Base-by-base conservation (phyloP, 92 coral and sea anemone species). In the Siderastrea siderea region DNA sequence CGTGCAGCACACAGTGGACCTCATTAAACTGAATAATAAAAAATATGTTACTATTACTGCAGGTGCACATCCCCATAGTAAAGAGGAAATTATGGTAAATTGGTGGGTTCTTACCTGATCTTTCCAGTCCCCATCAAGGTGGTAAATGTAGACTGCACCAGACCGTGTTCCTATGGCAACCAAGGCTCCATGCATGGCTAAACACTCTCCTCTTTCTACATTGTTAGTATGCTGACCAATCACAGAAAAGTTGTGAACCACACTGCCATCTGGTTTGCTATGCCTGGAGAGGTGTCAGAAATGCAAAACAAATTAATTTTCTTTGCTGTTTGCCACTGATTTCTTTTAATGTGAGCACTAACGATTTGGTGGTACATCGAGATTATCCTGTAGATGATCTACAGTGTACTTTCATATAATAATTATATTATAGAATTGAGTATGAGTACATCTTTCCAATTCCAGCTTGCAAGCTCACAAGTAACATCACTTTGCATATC, bases 141-240 rank as follows among this genome's bases (percentile, higher is more conserved):
- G 95, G 85, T 90, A 97, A 59, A 97, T 65, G 79, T 80, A 88
- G 61, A 97, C 95, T 53, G 91, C 47, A 10, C 99, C 99, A 43
- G 91, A 84, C 46, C 82, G 83, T 77, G 94, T 91, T 86, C 95
- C 99, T 87, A 95, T 90, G 74, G 99, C 97, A 89, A 94, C 95
- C 84, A 97, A 78, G 52, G 91, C 74, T 54, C 98, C 99, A 78
- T 87, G 77, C 68, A 94, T 80, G 13, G 93, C 86, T 52, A 97
- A 26, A 79, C 98, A 97, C 68, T 70, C 93, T 49, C 98, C 96
- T 26, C 75, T 60, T 58, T 83, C 77, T 11, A 93, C 71, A 68
- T 84, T 87, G 47, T 87, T 77, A 62, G 91, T 67, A 26, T 87
- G 82, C 1, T 75, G 89, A 38, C 95, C 98, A 85, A 88, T 68